Base-by-base conservation (phyloP, 1,140 invertebrate genomes). In the Sarcophaga bullata region DNA sequence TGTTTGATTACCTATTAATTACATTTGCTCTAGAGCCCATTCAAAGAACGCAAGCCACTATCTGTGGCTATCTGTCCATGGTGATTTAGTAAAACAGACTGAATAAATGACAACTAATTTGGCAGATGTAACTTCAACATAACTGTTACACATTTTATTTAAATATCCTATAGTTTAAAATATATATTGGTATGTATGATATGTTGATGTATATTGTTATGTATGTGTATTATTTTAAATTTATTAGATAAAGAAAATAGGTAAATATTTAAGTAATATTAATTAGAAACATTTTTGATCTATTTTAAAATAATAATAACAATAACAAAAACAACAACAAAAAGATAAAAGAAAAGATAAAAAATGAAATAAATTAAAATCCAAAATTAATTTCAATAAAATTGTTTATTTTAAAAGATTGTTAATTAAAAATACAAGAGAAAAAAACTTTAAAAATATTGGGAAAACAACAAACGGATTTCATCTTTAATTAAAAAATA, bases 231-330 rank as follows among this genome's bases (percentile, higher is more conserved):
- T 15, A 58, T 58, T n/a, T n/a, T 58, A 58, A 58, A 58, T 58
- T 58, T 58, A 58, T 58, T 58, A 58, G 54, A 58, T 58, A 58
- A 7, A 58, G 54, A 58, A 58, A 58, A 58, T 37, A 37, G 25
- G 54, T 58, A 58, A 58, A 58, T 58, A 58, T 58, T 58, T 58
- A 58, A 58, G 54, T 58, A n/a, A 58, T 58, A 58, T 58, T 58
- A 58, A 58, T 58, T 58, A 58, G 54, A 58, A 58, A 58, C 54
- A 58, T 58, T 58, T 58, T 58, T 58, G 54, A 58, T 58, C 13
- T 58, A 58, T 58, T n/a, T 58, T 58, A 58, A 58, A 58, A 58
- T 58, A 58, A 58, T 58, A 58, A n/a, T 37, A 37, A 37, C 25
- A 37, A 37, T 37, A 37, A 37, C 1, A 37, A 37, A 37, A 37